phyloP scores from a whole-genome alignment of 2,113 vertebrate genomes.

The Pachyramphus minor region DNA sequence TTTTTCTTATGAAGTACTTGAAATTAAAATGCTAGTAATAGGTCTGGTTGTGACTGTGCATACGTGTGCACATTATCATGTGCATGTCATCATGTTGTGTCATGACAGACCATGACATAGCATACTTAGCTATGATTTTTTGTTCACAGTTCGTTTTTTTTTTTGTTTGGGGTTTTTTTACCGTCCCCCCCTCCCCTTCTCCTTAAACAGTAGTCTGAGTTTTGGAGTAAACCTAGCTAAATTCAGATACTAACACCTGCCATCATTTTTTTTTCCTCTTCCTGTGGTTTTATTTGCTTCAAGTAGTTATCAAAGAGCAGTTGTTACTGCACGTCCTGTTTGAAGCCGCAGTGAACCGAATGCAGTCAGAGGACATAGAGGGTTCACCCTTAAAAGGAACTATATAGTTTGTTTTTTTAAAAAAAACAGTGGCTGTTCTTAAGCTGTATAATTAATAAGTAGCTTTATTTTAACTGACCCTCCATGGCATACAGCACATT shows the following conservation, averaged over 20 bases:
- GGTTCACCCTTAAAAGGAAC: neutral
- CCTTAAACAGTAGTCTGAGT: neutral
- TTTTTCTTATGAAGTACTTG: neutral
- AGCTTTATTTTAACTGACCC: neutral
- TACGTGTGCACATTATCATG: neutral
- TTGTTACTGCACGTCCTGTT: slow-evolving; percentile 10
- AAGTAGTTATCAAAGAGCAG: neutral
- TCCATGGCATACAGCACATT: neutral
- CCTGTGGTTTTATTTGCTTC: slow-evolving; percentile 16
- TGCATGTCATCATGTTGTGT: no score
- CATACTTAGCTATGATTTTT: neutral
- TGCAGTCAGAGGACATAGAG: neutral
- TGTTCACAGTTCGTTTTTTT: neutral
- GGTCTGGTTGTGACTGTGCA: neutral
- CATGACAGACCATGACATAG: fast-evolving
- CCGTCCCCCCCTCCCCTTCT: fast-evolving
- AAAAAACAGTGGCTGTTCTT: neutral
- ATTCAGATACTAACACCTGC: neutral
- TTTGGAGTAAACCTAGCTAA: neutral
- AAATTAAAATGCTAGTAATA: neutral
- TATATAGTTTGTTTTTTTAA: neutral
- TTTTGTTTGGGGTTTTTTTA: no score
- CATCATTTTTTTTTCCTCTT: neutral
- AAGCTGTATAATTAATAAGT: neutral
- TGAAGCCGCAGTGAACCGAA: neutral